These are phyloP conservation scores for Grapholita molesta DNA, from an alignment of 1,140 invertebrate genomes.

Conservation along the genomic window DNA sequence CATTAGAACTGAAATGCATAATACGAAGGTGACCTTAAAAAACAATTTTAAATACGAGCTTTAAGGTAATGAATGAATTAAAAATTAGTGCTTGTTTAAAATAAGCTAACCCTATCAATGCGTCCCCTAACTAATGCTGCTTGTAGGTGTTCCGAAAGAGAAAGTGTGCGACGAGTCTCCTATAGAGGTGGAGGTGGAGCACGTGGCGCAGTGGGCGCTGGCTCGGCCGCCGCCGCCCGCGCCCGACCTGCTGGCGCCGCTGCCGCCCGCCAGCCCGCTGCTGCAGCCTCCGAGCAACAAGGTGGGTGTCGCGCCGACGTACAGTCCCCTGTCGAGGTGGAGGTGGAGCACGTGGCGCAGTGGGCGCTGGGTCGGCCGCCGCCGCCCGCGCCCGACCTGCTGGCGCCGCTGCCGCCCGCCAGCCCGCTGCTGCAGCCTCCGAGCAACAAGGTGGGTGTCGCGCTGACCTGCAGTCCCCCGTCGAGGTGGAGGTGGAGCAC, in stretches of 20 bases:
- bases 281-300: constrained; percentile 56
- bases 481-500: too few relatives aligned
- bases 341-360: constrained; percentile 76
- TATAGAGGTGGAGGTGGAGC: constrained; percentile 91
- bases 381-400: constrained; percentile 83
- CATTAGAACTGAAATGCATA: too few relatives aligned
- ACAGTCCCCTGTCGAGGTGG: neutral
- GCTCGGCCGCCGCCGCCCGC: constrained; percentile 83
- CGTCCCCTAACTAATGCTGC: neutral
- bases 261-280: constrained; percentile 79
- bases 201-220: constrained; percentile 93
- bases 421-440: constrained; percentile 72
- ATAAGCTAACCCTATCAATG: too few relatives aligned
- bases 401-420: constrained; percentile 82
- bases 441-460: constrained; percentile 42
- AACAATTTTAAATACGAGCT: too few relatives aligned
- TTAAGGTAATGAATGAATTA: too few relatives aligned
- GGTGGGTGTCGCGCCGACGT: constrained; percentile 32
- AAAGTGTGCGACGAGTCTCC: constrained; percentile 94
- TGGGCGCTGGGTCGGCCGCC: constrained; percentile 90
- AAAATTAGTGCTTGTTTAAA: too few relatives aligned
- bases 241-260: constrained; percentile 84
- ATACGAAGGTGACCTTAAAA: too few relatives aligned
- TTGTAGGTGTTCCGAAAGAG: constrained; percentile 88
- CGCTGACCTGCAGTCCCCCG: neutral